A percentile compares a stretch with the other conserved stretches of the same genome.
Conservation (phyloP, 2,113 vertebrate genomes). For the Tragelaphus buxtoni region DNA sequence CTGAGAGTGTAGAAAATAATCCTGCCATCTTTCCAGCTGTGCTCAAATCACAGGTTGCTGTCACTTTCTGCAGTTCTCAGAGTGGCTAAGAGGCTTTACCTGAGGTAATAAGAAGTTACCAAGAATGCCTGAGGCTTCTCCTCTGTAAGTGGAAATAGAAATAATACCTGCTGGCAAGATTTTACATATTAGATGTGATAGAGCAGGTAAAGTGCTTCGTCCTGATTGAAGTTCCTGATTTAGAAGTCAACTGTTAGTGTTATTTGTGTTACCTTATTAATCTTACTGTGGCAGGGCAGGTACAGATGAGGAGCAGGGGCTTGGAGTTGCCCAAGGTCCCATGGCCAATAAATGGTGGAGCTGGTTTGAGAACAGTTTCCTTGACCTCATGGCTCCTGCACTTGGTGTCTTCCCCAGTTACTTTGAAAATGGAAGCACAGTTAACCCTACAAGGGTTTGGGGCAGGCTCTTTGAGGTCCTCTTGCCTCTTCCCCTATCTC, state of each 20-base stretch:
- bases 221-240: background rate
- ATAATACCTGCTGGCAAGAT: background rate
- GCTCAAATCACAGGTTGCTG: too few relatives aligned
- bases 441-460: background rate
- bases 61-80: background rate
- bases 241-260: background rate
- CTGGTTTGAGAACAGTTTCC: background rate
- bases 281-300: background rate
- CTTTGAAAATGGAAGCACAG: background rate
- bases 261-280: background rate
- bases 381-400: background rate
- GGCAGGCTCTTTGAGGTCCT: background rate
- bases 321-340: background rate
- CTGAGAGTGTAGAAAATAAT: background rate
- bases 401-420: background rate
- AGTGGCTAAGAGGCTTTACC: background rate
- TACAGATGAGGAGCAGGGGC: background rate
- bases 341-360: background rate
- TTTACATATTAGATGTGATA: background rate
- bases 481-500: background rate
- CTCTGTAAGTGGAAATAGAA: background rate
- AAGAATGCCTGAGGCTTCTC: background rate
- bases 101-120: background rate
- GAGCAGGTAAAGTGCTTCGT: background rate
- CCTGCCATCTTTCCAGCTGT: background rate